Conservation (phyloP, 1,140 invertebrate species). For the Drosophila ananassae region DNA sequence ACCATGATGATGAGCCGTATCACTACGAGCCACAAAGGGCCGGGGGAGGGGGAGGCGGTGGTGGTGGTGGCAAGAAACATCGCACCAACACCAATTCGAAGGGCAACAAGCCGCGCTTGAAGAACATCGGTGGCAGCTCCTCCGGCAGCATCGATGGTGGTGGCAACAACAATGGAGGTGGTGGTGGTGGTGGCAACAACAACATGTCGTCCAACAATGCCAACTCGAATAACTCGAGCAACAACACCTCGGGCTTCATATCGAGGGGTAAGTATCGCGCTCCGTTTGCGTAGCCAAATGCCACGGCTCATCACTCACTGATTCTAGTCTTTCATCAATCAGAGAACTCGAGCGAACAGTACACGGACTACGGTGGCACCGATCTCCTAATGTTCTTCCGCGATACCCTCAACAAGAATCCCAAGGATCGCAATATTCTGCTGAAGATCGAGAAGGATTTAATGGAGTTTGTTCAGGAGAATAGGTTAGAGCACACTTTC, state of each 20-base stretch:
- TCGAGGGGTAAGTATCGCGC: conserved; percentile 75
- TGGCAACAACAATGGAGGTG: conserved; percentile 12
- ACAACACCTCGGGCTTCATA: conserved; percentile 82
- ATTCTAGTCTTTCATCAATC: conserved; percentile 84
- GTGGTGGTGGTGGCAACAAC: conserved; percentile 19
- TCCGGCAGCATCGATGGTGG: conserved; percentile 66
- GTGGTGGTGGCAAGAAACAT: conserved; percentile 84
- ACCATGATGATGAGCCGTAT: conserved; percentile 67
- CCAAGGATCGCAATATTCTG: conserved; percentile 92
- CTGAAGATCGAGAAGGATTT: conserved; percentile 95
- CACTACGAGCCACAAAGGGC: conserved; percentile 62
- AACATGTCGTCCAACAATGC: conserved; percentile 36
- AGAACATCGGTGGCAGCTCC: conserved; percentile 76
- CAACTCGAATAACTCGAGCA: conserved; percentile 72
- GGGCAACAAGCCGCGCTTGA: conserved; percentile 80
- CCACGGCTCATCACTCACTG: conserved; percentile 64
- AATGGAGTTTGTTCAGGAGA: conserved; percentile 92
- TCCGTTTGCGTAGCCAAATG: conserved; percentile 18
- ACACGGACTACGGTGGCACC: conserved; percentile 90
- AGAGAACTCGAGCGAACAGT: conserved; percentile 93
- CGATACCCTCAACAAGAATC: conserved; percentile 95
- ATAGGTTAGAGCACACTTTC: conserved; percentile 87
- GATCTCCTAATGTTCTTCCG: conserved; percentile 95
- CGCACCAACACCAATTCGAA: conserved; percentile 85
- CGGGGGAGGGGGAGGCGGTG: conserved; percentile 5